Conservation (phyloP, 2,113 vertebrate genomes). For the Larimichthys crocea region DNA sequence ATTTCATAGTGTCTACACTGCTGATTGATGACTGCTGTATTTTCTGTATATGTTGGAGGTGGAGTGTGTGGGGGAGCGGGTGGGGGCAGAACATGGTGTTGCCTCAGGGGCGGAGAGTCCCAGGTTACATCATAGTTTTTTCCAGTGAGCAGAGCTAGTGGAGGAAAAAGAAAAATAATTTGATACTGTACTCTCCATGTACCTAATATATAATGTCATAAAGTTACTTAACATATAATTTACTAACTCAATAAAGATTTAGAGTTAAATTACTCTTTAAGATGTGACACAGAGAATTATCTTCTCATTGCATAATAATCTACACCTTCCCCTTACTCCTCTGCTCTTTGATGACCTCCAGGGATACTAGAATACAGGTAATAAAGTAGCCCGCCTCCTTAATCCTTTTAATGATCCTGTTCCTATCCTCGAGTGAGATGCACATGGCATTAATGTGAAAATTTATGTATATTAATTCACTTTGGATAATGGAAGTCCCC, state of each 20-base stretch:
- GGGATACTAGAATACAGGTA: slow-evolving; percentile 21
- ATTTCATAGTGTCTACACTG: too few species aligned
- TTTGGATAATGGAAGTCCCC: slow-evolving; percentile 23
- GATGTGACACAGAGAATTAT: background rate
- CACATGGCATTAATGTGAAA: slow-evolving; percentile 37
- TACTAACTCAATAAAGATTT: background rate
- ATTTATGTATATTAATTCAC: slow-evolving; percentile 41
- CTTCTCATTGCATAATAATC: slow-evolving; percentile 13
- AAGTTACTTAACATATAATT: background rate
- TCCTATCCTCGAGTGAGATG: slow-evolving; percentile 1
- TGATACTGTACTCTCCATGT: too few species aligned
- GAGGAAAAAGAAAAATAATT: background rate
- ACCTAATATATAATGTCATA: too few species aligned
- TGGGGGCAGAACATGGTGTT: background rate
- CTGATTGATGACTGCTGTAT: background rate
- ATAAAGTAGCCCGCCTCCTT: slow-evolving; percentile 17
- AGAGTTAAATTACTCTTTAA: background rate
- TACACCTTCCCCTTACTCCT: background rate
- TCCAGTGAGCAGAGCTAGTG: background rate
- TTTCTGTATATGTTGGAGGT: background rate
- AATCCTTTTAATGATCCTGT: slow-evolving; percentile 32
- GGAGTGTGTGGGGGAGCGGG: background rate
- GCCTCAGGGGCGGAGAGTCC: background rate
- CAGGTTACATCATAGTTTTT: background rate
- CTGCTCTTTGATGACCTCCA: slow-evolving; percentile 20